Base-by-base conservation (phyloP, 1,140 invertebrate genomes). In the Eulimnadia texana region DNA sequence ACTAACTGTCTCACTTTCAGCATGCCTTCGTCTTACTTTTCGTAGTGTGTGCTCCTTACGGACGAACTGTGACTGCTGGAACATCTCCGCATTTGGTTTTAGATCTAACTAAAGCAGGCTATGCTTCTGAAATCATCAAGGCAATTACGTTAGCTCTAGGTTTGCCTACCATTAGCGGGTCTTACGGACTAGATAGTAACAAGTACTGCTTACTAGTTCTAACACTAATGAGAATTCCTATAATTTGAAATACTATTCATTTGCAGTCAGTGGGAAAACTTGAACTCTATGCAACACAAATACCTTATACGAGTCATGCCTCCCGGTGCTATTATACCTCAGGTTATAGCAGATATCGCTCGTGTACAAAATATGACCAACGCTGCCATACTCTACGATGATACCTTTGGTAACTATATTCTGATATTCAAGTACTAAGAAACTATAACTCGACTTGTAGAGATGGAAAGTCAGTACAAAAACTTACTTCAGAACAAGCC, bases 401-500 rank as follows among this genome's bases (percentile, higher is more conserved):
- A 85, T 11, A 82, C 83, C 23, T 93, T 93, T 68, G 84, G 86
- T 88, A 76, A 73, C 72, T 66, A 24, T 42, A 25, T n/a, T 33
- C 24, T 9, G 19, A 58, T 27, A 9, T 13, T 28, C 1, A 27
- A 10, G 29, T 11, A 2, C 28, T 3, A 2, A 2, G 16, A 25
- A 27, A 23, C 16, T 19, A 2, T 24, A 22, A 25, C 23, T 19
- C 23, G 53, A 54, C 3, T 24, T 10, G 22, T 72, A 86, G 83
- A 88, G 0, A 90, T 93, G 85, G 87, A 91, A 66, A 87, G 93
- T 74, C 92, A 93, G 72, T 93, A 91, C 73, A 91, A 91, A 72
- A 88, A 88, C 6, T 72, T 93, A 1, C 72, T 93, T 13, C 79
- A 90, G 69, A 93, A 93, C 72, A 83, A 93, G 25, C 85, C 88